phyloP scores from a whole-genome alignment of 2,888 invertebrate genomes.

The Macrostomum cliftonense region DNA sequence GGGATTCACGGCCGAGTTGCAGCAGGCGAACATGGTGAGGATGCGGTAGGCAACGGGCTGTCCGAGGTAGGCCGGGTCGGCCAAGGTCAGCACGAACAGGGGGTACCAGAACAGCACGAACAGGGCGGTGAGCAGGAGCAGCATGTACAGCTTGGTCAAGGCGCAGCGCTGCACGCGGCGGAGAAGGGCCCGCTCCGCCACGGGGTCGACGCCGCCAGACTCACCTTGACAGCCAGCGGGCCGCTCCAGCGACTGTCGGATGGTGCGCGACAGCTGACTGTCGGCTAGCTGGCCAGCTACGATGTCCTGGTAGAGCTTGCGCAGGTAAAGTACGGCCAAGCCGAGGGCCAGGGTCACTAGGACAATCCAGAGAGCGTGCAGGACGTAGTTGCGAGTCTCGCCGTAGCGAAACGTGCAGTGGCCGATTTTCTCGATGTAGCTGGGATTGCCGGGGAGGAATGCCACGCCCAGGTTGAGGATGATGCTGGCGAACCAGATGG shows the following conservation, averaged over 20 bases:
- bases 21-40: constrained; percentile 31
- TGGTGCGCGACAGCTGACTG: constrained; percentile 15
- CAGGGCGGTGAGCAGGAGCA: constrained; percentile 20
- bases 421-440: constrained; percentile 49
- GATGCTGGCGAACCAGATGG: constrained; percentile 79
- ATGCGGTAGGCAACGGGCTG: constrained; percentile 29
- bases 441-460: constrained; percentile 31
- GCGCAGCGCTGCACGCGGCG: constrained; percentile 12
- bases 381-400: constrained; percentile 67
- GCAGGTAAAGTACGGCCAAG: constrained; percentile 61
- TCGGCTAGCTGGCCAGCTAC: constrained; percentile 15
- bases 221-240: no score
- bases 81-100: constrained; percentile 60
- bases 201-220: background rate
- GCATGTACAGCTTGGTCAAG: constrained; percentile 13
- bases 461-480: constrained; percentile 60
- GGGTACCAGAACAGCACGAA: constrained; percentile 78
- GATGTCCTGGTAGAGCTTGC: constrained; percentile 49
- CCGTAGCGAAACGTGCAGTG: constrained; percentile 68
- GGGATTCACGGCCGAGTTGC: constrained; percentile 30
- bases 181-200: constrained; percentile 12
- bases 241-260: constrained; percentile 14
- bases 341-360: constrained; percentile 67
- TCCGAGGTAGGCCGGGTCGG: constrained; percentile 27
- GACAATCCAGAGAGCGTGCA: constrained; percentile 71